Evolutionary conservation across 2,113 vertebrate species (phyloP), one percentile per base, ranked within the genome.

Genomic region (Rhabdomys dilectus): DNA sequence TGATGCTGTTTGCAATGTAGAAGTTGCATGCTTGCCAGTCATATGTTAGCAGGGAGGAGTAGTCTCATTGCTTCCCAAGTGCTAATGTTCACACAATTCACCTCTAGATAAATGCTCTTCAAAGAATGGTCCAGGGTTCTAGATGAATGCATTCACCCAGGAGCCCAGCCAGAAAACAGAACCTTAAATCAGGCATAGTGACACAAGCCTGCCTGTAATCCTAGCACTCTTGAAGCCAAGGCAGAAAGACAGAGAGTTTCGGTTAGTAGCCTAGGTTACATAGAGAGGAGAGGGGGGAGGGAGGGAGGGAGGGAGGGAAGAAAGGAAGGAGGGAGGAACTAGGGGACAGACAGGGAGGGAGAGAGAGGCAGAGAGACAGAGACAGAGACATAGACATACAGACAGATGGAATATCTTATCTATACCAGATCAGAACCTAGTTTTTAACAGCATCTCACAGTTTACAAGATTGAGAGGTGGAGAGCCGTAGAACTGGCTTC

Each of bases 211-310:
- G 24, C 48, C 87, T 89, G 51, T 34, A 58, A 56, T 89, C 70
- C 68, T 70, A 39, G 22, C 9, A 60, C 53, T 60, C 68, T 60
- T 51, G 70, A 60, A 15, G 10, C 53, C 21, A 70, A 58, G 8
- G 24, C 68, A 89, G n/a, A 72, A 58, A 4, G 24, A 73, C 12
- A 31, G 7, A 81, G 34, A 72, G 34, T 88, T 72, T 88, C 4
- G 12, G 56, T 48, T 73, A 53, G 68, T 42, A 73, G 24, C 24
- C 34, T 73, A 31, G 12, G 36, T 39, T 29, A 42, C 15, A 56
- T 11, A 39, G 51, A 26, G 34, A 51, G 0, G n/a, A 22, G 19
- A 70, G 45, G 26, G 17, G 7, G 34, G 4, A 6, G 1, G 3
- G 26, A 42, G 39, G 13, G 22, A 64, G 36, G 31, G 26, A 16